A percentile compares a stretch with the other conserved stretches of the same genome.
phyloP scores from a whole-genome alignment of 2,888 invertebrate genomes.

The Ditula angustiorana region DNA sequence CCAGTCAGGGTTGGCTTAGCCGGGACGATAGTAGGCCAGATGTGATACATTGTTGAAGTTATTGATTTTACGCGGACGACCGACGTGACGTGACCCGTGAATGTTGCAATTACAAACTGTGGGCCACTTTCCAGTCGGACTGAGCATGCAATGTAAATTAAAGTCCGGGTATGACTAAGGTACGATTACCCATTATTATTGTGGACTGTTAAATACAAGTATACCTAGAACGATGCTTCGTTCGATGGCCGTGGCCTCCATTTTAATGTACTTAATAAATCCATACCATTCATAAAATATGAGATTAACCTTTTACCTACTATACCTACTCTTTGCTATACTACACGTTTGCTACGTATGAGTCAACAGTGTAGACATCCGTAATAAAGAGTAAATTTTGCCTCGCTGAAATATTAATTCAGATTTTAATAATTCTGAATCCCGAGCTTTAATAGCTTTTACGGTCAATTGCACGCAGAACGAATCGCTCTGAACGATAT shows the following conservation, averaged over 20 bases:
- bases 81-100: constrained; percentile 28
- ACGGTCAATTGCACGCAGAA: constrained; percentile 5
- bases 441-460: constrained; percentile 8
- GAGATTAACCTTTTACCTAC: not conserved
- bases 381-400: not conserved
- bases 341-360: not conserved
- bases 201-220: not conserved
- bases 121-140: constrained; percentile 7
- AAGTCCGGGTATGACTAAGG: constrained; percentile 23
- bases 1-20: constrained; percentile 41
- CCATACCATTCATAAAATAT: not conserved
- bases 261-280: not conserved
- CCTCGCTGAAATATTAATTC: not conserved
- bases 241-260: not conserved
- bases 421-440: not conserved
- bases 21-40: constrained; percentile 51
- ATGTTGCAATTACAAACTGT: constrained; percentile 31
- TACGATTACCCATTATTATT: not conserved
- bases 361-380: no score
- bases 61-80: constrained; percentile 52
- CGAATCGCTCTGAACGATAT: not conserved
- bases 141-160: not conserved
- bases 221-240: not conserved
- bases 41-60: constrained; percentile 48
- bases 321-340: not conserved